Percentiles rank a stretch among this genome's conserved stretches.
These are phyloP conservation scores for Crypturellus undulatus DNA, from an alignment of 2,113 vertebrate species.

Conservation along the genomic window DNA sequence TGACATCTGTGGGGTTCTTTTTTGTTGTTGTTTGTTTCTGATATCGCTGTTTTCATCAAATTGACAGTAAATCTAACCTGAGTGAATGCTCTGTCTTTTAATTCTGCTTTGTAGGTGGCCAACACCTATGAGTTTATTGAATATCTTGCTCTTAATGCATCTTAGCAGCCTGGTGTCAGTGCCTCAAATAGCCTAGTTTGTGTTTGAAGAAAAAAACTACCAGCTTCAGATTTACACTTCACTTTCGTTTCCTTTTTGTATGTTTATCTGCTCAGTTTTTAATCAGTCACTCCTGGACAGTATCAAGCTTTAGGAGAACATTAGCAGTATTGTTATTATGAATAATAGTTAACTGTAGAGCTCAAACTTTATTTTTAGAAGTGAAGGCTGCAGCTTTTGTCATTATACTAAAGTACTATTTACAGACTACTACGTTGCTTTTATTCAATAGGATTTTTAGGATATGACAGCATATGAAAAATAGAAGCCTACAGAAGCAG, in stretches of 20 bases:
- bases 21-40: neutral
- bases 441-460: neutral
- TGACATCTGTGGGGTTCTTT: neutral
- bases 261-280: neutral
- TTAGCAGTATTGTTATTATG: neutral
- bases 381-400: neutral
- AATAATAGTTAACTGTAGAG: neutral
- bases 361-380: neutral
- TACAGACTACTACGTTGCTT: neutral
- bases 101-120: neutral
- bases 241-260: neutral
- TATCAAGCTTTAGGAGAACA: neutral
- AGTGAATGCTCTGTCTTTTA: neutral
- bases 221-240: neutral
- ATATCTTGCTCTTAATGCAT: neutral
- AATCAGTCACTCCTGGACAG: neutral
- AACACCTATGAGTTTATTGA: neutral
- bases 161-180: neutral
- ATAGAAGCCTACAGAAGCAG: neutral
- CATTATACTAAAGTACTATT: neutral
- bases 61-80: neutral
- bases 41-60: rapidly evolving
- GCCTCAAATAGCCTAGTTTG: neutral
- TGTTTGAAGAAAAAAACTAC: neutral
- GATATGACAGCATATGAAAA: neutral